Percentiles rank a stretch among this genome's conserved stretches.
These are phyloP conservation scores for Papilio protenor DNA, from an alignment of 2,888 invertebrate species.

Conservation along the genomic window DNA sequence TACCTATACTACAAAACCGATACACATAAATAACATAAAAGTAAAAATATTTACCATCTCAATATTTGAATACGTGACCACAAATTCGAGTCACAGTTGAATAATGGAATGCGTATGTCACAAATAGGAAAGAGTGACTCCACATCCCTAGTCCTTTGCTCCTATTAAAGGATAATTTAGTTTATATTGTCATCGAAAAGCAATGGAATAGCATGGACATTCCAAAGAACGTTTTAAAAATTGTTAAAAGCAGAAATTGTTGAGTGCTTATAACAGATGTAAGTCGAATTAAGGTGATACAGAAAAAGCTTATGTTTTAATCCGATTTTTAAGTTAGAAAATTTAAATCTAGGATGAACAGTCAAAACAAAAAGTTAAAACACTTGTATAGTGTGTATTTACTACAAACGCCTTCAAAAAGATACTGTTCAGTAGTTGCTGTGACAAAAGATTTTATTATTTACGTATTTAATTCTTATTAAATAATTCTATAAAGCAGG, in stretches of 20 bases:
- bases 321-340: no score
- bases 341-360: no score
- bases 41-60: constrained; percentile 32
- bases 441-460: no score
- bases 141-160: constrained; percentile 48
- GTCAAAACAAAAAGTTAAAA: no score
- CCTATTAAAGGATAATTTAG: constrained; percentile 71
- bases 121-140: constrained; percentile 49
- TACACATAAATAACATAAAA: background rate
- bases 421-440: no score
- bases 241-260: background rate
- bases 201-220: constrained; percentile 48
- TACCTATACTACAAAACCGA: background rate
- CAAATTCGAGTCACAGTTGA: constrained; percentile 32
- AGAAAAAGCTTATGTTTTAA: background rate
- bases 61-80: constrained; percentile 31
- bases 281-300: background rate
- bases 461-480: background rate
- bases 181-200: constrained; percentile 69
- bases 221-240: background rate
- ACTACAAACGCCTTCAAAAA: background rate
- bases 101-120: constrained; percentile 48
- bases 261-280: background rate
- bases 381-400: no score
- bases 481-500: constrained; percentile 36